Evolutionary conservation across 1,140 invertebrate species (phyloP), one percentile per base, ranked within the genome.

Genomic region (Pteromalus puparum): DNA sequence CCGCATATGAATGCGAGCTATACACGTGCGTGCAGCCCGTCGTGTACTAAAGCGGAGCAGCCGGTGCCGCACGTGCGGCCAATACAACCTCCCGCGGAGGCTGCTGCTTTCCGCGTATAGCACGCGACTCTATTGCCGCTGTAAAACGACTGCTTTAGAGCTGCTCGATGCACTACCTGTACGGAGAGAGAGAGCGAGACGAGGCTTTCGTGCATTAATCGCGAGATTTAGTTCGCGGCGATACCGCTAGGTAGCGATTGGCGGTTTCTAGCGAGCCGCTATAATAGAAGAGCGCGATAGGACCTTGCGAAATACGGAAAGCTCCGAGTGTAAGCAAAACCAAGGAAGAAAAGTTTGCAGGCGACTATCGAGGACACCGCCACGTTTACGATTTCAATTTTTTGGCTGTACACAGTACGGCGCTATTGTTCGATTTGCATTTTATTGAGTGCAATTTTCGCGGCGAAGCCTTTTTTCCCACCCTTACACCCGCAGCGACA

Each of bases 391-490:
- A 0, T 70, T 80, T 80, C 68, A 72, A 73, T 53, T 72, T 81
- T 70, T 81, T 5, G 68, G 3, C 68, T 81, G 48, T 53, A 30
- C 10, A 34, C 10, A 9, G 28, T 18, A 18, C 24, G 9, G 2
- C 2, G 24, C 38, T 74, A 81, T 73, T 75, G 72, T 74, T 61
- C 48, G 48, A 82, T 82, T 82, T 82, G 70, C 80, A 75, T 82
- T 82, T 82, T 82, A 82, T 82, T 61, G 48, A 18, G 13, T 42
- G 80, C 48, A 75, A 73, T 75, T 82, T n/a, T 82, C 46, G 48
- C 5, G 80, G 34, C 21, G 67, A 38, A 42, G 24, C 42, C 4
- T n/a, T 61, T 61, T 77, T 65, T 65, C 48, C 5, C 46, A n/a
- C 7, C 7, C 10, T 12, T 15, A 15, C 46, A 48, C 13, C 46